phyloP scores from a whole-genome alignment of 1,140 invertebrate genomes.

The Drosophila nebulosa region DNA sequence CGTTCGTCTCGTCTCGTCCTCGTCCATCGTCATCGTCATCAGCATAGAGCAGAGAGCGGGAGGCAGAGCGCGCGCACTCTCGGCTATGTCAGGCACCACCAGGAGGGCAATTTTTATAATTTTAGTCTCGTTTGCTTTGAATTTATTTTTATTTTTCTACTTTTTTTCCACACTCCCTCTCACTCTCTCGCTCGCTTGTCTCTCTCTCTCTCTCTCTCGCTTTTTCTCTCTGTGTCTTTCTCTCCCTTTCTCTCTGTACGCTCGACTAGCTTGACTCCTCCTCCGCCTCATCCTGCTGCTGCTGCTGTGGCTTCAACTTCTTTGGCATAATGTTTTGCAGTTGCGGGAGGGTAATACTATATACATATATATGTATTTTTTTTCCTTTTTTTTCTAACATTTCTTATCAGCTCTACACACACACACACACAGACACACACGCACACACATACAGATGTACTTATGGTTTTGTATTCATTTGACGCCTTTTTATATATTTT shows the following conservation, averaged over 20 bases:
- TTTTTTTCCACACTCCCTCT: conserved; percentile 12
- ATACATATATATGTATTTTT: not conserved
- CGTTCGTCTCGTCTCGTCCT: conserved; percentile 65
- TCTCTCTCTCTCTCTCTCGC: not conserved
- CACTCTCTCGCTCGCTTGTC: not conserved
- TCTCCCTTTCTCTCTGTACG: conserved; percentile 17
- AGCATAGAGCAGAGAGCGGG: not conserved
- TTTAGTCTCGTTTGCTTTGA: conserved; percentile 80
- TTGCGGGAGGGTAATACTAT: not conserved
- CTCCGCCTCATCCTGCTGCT: conserved; percentile 30
- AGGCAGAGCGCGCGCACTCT: conserved; percentile 26
- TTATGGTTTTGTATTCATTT: conserved; percentile 75
- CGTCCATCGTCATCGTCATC: not conserved
- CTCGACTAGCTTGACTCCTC: conserved; percentile 62
- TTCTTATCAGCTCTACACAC: conserved; percentile 22
- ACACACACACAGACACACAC: conserved; percentile 32
- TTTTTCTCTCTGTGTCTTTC: conserved; percentile 7
- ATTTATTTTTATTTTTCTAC: conserved; percentile 70
- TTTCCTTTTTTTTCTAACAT: conserved; percentile 43
- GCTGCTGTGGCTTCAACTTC: not conserved
- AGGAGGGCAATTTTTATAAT: conserved; percentile 80
- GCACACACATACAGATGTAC: conserved; percentile 41
- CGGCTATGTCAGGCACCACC: conserved; percentile 50
- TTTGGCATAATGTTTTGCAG: conserved; percentile 28
- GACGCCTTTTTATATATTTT: too few relatives aligned